Conservation (phyloP, 2,797 vertebrate species). For the Pseudotriccus pelzelni region DNA sequence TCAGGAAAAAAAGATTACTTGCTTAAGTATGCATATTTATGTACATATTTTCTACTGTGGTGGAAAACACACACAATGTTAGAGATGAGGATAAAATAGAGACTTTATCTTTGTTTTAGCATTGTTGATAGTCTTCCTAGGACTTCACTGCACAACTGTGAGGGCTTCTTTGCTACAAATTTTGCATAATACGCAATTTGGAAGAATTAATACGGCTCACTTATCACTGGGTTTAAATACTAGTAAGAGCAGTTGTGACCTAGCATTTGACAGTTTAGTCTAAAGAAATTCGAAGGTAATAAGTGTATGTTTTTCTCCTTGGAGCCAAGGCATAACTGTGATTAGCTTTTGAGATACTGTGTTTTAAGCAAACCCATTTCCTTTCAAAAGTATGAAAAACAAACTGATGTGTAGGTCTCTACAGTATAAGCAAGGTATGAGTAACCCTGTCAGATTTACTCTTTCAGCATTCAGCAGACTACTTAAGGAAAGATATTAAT, state of each 20-base stretch:
- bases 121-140: background rate
- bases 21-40: background rate
- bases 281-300: background rate
- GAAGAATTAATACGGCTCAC: background rate
- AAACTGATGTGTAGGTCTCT: conserved; percentile 40
- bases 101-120: background rate
- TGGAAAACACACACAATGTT: background rate
- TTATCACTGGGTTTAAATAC: background rate
- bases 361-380: conserved; percentile 40
- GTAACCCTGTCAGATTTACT: conserved; percentile 73
- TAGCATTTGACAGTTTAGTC: background rate
- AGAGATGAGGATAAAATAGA: background rate
- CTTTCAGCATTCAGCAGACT: conserved; percentile 71
- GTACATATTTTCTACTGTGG: background rate
- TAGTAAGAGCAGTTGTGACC: background rate
- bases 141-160: background rate
- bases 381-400: conserved; percentile 49
- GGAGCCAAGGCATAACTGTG: background rate
- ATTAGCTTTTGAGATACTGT: conserved; percentile 7
- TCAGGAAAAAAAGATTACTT: background rate
- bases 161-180: background rate
- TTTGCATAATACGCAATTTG: background rate
- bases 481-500: conserved; percentile 81
- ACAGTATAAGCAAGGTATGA: conserved; percentile 48
- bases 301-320: background rate